phyloP scores from a whole-genome alignment of 1,140 invertebrate species.

The Drosophila virilis region DNA sequence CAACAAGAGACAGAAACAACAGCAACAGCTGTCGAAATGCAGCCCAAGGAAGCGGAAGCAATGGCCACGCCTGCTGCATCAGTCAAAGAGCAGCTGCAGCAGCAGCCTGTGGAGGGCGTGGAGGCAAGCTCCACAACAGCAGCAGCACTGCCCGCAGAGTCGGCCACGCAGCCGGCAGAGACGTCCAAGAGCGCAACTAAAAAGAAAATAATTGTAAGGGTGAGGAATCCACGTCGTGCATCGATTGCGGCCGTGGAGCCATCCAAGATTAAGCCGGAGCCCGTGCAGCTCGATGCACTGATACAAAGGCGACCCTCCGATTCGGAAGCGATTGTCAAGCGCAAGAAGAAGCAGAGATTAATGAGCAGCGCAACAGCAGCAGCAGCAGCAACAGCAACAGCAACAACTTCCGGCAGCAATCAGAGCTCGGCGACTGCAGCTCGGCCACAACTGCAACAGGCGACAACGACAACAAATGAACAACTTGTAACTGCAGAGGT shows the following conservation, averaged over 20 bases:
- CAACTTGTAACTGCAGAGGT: constrained; percentile 67
- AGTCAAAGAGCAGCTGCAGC: not conserved
- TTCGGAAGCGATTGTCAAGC: constrained; percentile 75
- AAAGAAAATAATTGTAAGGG: constrained; percentile 62
- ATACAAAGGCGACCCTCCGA: constrained; percentile 77
- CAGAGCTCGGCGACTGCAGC: constrained; percentile 7
- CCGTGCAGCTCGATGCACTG: constrained; percentile 55
- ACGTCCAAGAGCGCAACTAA: constrained; percentile 26
- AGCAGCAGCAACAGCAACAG: too few relatives aligned
- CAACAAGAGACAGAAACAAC: not conserved
- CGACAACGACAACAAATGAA: constrained; percentile 41
- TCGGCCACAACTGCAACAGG: constrained; percentile 32
- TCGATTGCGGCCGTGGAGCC: constrained; percentile 77
- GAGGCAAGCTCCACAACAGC: constrained; percentile 2
- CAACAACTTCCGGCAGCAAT: constrained; percentile 32
- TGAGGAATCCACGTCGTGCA: constrained; percentile 65
- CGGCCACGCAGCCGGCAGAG: constrained; percentile 24
- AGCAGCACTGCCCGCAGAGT: constrained; percentile 43
- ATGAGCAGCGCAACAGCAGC: constrained; percentile 29
- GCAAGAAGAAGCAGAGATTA: constrained; percentile 77
- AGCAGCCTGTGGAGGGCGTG: constrained; percentile 29
- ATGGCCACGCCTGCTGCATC: not conserved
- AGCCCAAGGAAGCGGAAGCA: not conserved
- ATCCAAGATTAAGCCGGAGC: constrained; percentile 73
- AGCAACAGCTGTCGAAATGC: not conserved